Base-by-base conservation (phyloP, 2,113 vertebrate genomes). In the Catharus minimus region DNA sequence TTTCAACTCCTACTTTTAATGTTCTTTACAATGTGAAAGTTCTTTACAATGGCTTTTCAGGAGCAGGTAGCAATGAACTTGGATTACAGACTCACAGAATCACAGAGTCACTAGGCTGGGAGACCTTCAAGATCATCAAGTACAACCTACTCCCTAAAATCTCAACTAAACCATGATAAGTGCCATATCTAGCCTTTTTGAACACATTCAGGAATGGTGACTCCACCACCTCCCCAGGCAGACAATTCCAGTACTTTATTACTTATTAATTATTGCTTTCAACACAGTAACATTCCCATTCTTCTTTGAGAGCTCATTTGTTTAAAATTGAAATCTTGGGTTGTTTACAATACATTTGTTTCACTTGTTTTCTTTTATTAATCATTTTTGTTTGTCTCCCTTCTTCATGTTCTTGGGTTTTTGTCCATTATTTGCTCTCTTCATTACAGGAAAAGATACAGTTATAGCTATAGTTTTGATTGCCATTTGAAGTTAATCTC, bases 251-350 rank as follows among this genome's bases (percentile, higher is more conserved):
- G 27, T 39, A 20, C 13, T 50, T 32, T 39, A 15, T n/a, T 13
- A 75, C 2, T 49, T n/a, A 39, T 26, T 89, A n/a, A 53, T 65
- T 89, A n/a, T 38, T 86, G 8, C 32, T 82, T 67, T 61, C 32
- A 26, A 13, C 9, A 21, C 11, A 36, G 93, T 77, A 33, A 21
- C 16, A 23, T 56, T 2, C 9, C 23, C 11, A 30, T 41, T 80
- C 21, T 90, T 89, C 44, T 85, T 56, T 88, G 64, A 91, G 44
- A 92, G n/a, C 7, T 81, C 11, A 56, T 93, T 86, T 85, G 18
- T 86, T 95, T 96, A 64, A 73, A 75, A 79, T 3, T 46, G 4
- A 32, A 44, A 27, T 72, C 21, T 81, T 74, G 4, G 52, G 11
- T 73, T 91, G 20, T 80, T 95, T 92, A 36, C 28, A 52, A 39